A percentile compares a stretch with the other conserved stretches of the same genome.
Evolutionary conservation across 2,888 invertebrate species (phyloP).

Genomic region (Oligia latruncula): DNA sequence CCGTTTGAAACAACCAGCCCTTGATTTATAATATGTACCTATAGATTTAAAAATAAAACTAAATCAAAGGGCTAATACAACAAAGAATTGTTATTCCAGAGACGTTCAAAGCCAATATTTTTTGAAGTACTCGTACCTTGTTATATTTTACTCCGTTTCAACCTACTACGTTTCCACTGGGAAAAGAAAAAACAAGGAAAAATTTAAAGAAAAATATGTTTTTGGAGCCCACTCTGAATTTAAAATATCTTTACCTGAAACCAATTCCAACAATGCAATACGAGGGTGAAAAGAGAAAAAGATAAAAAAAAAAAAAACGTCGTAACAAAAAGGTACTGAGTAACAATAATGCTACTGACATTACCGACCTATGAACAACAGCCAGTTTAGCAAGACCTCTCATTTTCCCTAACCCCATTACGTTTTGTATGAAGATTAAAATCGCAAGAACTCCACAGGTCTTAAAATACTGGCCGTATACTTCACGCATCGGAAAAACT

Average conservation of each 20-base stretch:
- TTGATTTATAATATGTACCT: no score
- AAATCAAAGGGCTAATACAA: background rate
- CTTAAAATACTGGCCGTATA: constrained; percentile 54
- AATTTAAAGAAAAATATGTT: background rate
- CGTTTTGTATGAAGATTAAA: constrained; percentile 16
- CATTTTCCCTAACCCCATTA: constrained; percentile 31
- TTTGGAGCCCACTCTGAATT: constrained; percentile 18
- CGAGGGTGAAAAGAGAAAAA: background rate
- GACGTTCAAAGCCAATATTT: background rate
- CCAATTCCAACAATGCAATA: constrained; percentile 23
- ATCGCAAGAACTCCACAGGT: constrained; percentile 53
- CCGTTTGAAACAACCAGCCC: background rate
- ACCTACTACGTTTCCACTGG: no score
- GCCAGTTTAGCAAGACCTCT: constrained; percentile 54
- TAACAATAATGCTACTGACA: constrained; percentile 58
- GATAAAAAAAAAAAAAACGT: constrained; percentile 21
- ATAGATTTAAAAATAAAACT: background rate
- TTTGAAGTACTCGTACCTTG: background rate
- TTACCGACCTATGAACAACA: constrained; percentile 45
- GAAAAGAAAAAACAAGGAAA: constrained; percentile 5
- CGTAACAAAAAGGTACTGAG: constrained; percentile 7
- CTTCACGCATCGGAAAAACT: constrained; percentile 69
- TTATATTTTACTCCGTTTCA: background rate
- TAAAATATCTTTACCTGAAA: constrained; percentile 32
- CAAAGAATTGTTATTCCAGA: constrained; percentile 6